Evolutionary conservation across 2,797 vertebrate genomes (phyloP).

Genomic region (Hoplostethus mediterraneus): DNA sequence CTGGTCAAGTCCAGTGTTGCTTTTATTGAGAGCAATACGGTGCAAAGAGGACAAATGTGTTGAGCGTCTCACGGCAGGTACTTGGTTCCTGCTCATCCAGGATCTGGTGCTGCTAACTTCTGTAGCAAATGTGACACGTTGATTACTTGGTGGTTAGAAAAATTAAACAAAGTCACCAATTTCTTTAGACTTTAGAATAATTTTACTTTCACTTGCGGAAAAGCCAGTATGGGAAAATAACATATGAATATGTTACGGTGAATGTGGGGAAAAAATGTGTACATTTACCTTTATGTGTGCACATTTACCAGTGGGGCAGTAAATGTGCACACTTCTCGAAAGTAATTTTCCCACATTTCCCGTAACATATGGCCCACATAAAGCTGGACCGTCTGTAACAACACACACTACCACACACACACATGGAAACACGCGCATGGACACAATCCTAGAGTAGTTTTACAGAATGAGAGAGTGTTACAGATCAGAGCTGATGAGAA

Average conservation of each 20-base stretch:
- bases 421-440: slow-evolving; percentile 39
- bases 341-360: no score
- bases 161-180: slow-evolving; percentile 27
- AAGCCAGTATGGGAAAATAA: slow-evolving; percentile 13
- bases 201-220: slow-evolving; percentile 46
- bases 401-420: slow-evolving; percentile 30
- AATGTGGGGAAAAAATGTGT: no score
- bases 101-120: slow-evolving; percentile 29
- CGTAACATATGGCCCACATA: no score
- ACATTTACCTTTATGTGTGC: no score
- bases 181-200: slow-evolving; percentile 23
- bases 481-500: slow-evolving; percentile 66
- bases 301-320: no score
- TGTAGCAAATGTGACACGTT: slow-evolving; percentile 42
- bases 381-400: slow-evolving; percentile 24
- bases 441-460: slow-evolving; percentile 56
- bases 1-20: background rate
- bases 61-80: slow-evolving; percentile 23
- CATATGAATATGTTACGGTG: no score
- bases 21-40: slow-evolving; percentile 8
- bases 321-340: no score
- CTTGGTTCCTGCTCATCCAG: slow-evolving; percentile 31
- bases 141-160: slow-evolving; percentile 34
- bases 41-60: slow-evolving; percentile 4
- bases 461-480: slow-evolving; percentile 45